These are phyloP conservation scores for Pluvialis apricaria DNA, from an alignment of 2,113 vertebrate species.

Conservation along the genomic window DNA sequence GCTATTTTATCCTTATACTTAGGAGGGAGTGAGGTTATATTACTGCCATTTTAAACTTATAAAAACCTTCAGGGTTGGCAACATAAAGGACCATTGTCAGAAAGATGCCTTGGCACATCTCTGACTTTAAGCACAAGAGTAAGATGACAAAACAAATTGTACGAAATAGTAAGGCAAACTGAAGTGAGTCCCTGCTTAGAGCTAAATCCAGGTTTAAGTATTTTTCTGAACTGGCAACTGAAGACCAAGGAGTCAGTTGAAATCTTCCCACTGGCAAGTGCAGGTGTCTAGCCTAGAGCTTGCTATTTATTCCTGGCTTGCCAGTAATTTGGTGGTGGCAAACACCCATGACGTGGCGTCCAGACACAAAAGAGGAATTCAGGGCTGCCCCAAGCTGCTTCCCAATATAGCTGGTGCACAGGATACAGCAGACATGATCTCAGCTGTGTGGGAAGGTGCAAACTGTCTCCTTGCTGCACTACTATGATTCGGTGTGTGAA, in stretches of 20 bases:
- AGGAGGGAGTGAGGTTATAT: background rate
- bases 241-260: background rate
- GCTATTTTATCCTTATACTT: constrained; percentile 23
- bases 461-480: background rate
- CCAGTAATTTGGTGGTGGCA: background rate
- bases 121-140: background rate
- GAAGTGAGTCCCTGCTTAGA: background rate
- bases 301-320: background rate
- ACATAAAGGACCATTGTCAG: constrained; percentile 20
- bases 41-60: background rate
- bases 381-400: background rate
- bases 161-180: background rate
- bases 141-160: background rate
- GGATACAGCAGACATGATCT: constrained; percentile 33
- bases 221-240: background rate
- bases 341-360: background rate
- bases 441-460: constrained; percentile 27
- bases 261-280: background rate
- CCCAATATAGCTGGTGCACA: background rate
- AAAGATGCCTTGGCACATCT: background rate
- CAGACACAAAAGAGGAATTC: constrained; percentile 33
- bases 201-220: background rate
- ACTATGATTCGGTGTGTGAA: background rate
- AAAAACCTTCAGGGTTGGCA: background rate
- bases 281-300: constrained; percentile 8